These are phyloP conservation scores for Apodemia hepburni DNA, from an alignment of 2,888 invertebrate genomes.

Conservation along the genomic window DNA sequence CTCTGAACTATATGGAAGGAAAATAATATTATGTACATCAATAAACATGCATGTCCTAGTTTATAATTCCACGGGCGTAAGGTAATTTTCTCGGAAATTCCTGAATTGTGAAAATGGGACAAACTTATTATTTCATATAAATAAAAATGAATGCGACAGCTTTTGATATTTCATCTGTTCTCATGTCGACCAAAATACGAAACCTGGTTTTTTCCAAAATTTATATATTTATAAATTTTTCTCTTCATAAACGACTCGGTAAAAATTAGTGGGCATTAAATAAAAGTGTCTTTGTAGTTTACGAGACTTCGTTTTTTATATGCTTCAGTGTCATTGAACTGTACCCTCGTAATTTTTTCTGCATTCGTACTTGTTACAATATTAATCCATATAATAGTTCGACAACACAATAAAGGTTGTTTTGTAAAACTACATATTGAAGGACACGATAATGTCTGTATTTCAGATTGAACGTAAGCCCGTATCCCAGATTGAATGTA, in stretches of 20 bases:
- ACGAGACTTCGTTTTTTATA: neutral
- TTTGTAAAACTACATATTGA: no score
- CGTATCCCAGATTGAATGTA: no score
- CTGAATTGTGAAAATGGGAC: slow-evolving; percentile 5
- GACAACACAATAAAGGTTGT: no score
- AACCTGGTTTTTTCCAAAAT: slow-evolving; percentile 10
- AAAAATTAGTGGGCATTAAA: neutral
- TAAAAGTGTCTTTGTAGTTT: neutral
- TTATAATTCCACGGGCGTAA: neutral
- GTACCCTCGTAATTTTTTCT: neutral
- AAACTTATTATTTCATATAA: neutral
- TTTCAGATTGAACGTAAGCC: no score
- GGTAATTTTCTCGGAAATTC: neutral
- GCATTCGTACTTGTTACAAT: neutral
- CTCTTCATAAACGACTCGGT: neutral
- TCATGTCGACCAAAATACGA: neutral
- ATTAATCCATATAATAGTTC: neutral
- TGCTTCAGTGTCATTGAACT: neutral
- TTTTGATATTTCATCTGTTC: neutral
- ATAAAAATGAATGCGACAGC: neutral
- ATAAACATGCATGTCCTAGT: neutral
- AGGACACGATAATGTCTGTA: no score
- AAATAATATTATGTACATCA: no score
- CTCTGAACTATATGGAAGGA: no score
- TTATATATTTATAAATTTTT: slow-evolving; percentile 5